Evolutionary conservation across 2,888 invertebrate species (phyloP).

Genomic region (Heliconius ismenius): DNA sequence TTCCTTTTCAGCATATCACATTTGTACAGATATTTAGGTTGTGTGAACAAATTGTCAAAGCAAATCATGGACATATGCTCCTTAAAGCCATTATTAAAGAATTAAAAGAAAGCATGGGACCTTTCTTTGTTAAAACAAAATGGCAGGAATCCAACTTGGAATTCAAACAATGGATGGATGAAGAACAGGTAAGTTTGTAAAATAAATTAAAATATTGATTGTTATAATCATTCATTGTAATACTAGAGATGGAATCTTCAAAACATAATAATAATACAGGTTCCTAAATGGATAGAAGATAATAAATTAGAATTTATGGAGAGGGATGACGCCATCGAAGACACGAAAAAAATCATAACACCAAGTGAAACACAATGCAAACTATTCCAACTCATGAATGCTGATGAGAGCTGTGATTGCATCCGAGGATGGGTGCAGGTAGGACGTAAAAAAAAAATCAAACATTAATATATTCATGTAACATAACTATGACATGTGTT

Average conservation of each 20-base stretch:
- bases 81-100: slow-evolving; percentile 67
- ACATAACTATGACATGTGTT: too few relatives aligned
- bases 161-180: slow-evolving; percentile 72
- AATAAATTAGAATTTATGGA: slow-evolving; percentile 73
- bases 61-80: slow-evolving; percentile 67
- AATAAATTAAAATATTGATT: neutral
- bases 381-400: slow-evolving; percentile 71
- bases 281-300: slow-evolving; percentile 68
- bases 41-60: slow-evolving; percentile 62
- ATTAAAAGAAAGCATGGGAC: slow-evolving; percentile 73
- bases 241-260: neutral
- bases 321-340: slow-evolving; percentile 58
- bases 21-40: slow-evolving; percentile 62
- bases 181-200: slow-evolving; percentile 59
- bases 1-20: slow-evolving; percentile 68
- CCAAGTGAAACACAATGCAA: slow-evolving; percentile 68
- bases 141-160: slow-evolving; percentile 72
- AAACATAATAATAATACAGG: slow-evolving; percentile 49
- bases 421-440: slow-evolving; percentile 77
- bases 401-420: slow-evolving; percentile 69
- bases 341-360: slow-evolving; percentile 60
- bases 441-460: slow-evolving; percentile 1
- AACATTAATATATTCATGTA: too few relatives aligned
- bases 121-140: slow-evolving; percentile 70
- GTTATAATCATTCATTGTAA: neutral